These are phyloP conservation scores for Hemithea aestivaria DNA, from an alignment of 2,888 invertebrate species.

Conservation along the genomic window DNA sequence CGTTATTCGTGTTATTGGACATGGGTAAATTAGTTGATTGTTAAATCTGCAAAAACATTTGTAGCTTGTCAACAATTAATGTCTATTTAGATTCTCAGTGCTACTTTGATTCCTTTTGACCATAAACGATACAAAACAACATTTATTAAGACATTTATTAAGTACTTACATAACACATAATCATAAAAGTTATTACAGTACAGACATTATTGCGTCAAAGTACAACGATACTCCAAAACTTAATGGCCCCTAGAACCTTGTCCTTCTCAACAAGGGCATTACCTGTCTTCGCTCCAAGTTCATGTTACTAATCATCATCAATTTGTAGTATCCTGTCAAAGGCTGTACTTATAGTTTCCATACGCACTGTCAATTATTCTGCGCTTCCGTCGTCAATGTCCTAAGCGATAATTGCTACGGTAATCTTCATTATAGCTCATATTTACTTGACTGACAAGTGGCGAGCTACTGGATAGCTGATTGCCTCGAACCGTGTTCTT, in stretches of 20 bases:
- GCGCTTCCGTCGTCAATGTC: conserved; percentile 12
- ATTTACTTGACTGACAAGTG: conserved; percentile 2
- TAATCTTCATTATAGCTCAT: conserved; percentile 4
- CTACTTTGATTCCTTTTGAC: background rate
- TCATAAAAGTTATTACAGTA: background rate
- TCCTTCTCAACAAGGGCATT: conserved; percentile 18
- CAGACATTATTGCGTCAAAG: too few relatives aligned
- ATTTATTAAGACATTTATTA: background rate
- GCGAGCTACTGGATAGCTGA: too few relatives aligned
- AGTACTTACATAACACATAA: background rate
- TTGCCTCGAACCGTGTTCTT: too few relatives aligned
- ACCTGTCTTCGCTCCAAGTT: conserved; percentile 19
- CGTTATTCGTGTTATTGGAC: too few relatives aligned
- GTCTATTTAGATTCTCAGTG: too few relatives aligned
- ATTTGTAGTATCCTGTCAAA: conserved; percentile 36
- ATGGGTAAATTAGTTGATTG: too few relatives aligned
- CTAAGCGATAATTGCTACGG: conserved; percentile 1
- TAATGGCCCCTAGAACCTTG: conserved; percentile 7
- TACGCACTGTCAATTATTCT: conserved; percentile 4
- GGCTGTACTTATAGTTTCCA: conserved; percentile 24
- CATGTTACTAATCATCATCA: conserved; percentile 25
- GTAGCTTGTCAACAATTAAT: too few relatives aligned
- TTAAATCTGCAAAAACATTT: too few relatives aligned
- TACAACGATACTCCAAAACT: too few relatives aligned
- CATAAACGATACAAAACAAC: background rate